Percentiles rank a stretch among this genome's conserved stretches.
Conservation (phyloP, 2,113 vertebrate genomes). For the Salvelinus alpinus region DNA sequence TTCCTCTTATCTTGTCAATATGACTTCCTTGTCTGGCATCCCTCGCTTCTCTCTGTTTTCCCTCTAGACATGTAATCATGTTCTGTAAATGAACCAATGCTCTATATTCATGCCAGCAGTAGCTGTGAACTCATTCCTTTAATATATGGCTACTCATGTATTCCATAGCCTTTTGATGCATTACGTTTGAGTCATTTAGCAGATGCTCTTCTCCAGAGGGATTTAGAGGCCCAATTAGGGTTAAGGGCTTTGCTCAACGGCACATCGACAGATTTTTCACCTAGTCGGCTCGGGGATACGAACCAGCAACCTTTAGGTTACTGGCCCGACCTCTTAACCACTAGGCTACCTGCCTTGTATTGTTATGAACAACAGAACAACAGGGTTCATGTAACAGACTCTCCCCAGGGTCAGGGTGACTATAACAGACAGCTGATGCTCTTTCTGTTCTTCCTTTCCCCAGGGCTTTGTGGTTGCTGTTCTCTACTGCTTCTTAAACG, state of each 20-base stretch:
- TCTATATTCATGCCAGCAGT: too few species aligned
- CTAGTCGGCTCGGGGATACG: too few species aligned
- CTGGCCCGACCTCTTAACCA: too few species aligned
- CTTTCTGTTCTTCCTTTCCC: background rate
- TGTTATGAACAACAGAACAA: background rate
- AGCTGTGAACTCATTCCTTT: background rate
- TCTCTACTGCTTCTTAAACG: conserved; percentile 96
- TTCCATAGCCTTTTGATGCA: background rate
- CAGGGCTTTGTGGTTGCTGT: conserved; percentile 95
- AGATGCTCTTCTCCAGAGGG: too few species aligned
- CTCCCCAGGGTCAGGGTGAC: background rate
- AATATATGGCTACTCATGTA: background rate
- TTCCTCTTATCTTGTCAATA: background rate
- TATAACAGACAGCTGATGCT: background rate
- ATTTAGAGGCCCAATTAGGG: too few species aligned
- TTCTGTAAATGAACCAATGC: too few species aligned
- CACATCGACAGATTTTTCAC: too few species aligned
- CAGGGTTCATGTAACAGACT: too few species aligned
- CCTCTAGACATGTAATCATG: conserved; percentile 5
- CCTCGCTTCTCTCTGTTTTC: conserved; percentile 1
- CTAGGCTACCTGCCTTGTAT: background rate
- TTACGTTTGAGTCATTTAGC: too few species aligned
- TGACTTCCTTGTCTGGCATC: background rate
- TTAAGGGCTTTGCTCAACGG: too few species aligned
- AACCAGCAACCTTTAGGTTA: too few species aligned